Percentiles rank a stretch among this genome's conserved stretches.
Conservation (phyloP, 1,140 invertebrate species). For the Drosophila serrata region DNA sequence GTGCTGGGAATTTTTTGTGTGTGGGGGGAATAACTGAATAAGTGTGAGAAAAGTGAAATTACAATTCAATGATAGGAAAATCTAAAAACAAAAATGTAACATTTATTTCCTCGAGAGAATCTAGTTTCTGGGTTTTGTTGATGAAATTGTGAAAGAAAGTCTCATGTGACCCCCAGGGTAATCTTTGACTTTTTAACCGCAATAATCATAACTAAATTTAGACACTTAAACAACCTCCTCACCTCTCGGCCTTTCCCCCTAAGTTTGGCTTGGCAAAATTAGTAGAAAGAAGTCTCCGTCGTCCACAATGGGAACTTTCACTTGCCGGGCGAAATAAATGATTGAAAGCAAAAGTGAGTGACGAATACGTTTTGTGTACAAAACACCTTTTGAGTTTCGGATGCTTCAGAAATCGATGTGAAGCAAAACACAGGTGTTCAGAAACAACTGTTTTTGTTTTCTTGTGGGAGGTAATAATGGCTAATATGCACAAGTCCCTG, state of each 20-base stretch:
- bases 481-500: constrained; percentile 16
- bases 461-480: background rate
- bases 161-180: constrained; percentile 14
- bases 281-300: constrained; percentile 61
- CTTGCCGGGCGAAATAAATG: constrained; percentile 52
- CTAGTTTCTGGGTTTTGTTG: background rate
- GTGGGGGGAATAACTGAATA: constrained; percentile 20
- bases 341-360: constrained; percentile 76
- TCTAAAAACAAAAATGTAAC: background rate
- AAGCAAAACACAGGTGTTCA: constrained; percentile 40
- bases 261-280: constrained; percentile 44
- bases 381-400: constrained; percentile 12
- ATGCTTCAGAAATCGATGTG: constrained; percentile 20
- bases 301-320: constrained; percentile 60
- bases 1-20: constrained; percentile 10
- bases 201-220: constrained; percentile 20
- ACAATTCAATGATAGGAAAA: constrained; percentile 21
- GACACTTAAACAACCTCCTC: background rate
- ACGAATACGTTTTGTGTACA: constrained; percentile 53
- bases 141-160: constrained; percentile 18
- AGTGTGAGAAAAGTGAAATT: constrained; percentile 47
- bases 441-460: constrained; percentile 16
- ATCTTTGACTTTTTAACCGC: constrained; percentile 28
- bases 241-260: background rate
- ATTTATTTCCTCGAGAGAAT: constrained; percentile 12